Evolutionary conservation across 2,888 invertebrate species (phyloP).

Genomic region (Keiferia lycopersicella): DNA sequence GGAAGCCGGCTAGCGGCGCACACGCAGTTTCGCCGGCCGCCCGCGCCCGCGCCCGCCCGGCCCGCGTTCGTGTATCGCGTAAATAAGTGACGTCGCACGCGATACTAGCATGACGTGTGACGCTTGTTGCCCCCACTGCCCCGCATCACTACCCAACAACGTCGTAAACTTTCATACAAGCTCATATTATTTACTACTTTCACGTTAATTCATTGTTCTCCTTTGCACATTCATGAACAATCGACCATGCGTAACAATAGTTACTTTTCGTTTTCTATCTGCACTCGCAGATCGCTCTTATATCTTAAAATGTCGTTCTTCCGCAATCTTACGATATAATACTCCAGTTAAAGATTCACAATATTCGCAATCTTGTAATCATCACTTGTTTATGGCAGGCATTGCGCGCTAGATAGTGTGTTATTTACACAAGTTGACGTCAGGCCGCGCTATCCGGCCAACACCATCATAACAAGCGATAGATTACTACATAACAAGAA

Average conservation of each 20-base stretch:
- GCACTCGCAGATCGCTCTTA: background rate
- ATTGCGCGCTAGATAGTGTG: conserved; percentile 27
- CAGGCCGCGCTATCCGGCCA: conserved; percentile 24
- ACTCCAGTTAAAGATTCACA: background rate
- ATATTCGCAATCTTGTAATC: background rate
- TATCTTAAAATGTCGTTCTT: conserved; percentile 1
- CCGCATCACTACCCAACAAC: conserved; percentile 4
- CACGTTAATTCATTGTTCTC: conserved; percentile 30
- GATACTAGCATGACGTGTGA: conserved; percentile 58
- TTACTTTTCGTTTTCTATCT: conserved; percentile 17
- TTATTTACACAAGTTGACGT: conserved; percentile 30
- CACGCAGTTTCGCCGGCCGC: conserved; percentile 25
- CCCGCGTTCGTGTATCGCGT: conserved; percentile 35
- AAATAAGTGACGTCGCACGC: conserved; percentile 66
- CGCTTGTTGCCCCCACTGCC: conserved; percentile 30
- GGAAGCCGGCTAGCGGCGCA: conserved; percentile 47
- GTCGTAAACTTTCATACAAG: conserved; percentile 27
- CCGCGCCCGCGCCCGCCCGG: conserved; percentile 22
- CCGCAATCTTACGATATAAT: conserved; percentile 14
- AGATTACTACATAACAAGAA: conserved; percentile 49
- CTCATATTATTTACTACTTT: conserved; percentile 32
- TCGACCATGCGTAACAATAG: conserved; percentile 3
- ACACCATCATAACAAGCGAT: conserved; percentile 52
- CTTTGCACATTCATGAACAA: conserved; percentile 22
- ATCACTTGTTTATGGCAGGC: conserved; percentile 18